A percentile compares a stretch with the other conserved stretches of the same genome.
Conservation (phyloP, 2,797 vertebrate genomes). For the Pangasius mekongensis region DNA sequence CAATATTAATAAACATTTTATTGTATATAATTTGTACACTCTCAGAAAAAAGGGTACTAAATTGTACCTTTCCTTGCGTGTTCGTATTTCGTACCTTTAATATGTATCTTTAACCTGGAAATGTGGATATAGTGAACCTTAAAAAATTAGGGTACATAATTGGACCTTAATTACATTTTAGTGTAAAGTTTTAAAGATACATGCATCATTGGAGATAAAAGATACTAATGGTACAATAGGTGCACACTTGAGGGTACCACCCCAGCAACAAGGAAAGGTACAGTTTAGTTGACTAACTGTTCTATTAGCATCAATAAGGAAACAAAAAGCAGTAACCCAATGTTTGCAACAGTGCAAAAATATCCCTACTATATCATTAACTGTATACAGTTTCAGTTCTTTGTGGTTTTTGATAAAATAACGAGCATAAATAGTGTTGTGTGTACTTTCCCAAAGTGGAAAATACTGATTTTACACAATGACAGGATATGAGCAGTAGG, state of each 20-base stretch:
- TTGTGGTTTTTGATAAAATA: neutral
- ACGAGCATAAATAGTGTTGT: neutral
- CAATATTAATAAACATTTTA: neutral
- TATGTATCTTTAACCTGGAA: neutral
- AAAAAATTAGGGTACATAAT: neutral
- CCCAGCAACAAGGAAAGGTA: neutral
- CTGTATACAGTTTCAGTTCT: neutral
- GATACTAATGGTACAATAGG: neutral
- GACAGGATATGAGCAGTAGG: slow-evolving; percentile 34
- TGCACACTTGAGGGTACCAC: neutral
- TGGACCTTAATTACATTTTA: neutral
- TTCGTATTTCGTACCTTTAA: neutral
- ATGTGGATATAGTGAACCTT: neutral
- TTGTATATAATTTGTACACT: neutral
- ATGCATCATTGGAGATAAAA: neutral
- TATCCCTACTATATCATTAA: neutral
- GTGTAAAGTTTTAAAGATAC: neutral
- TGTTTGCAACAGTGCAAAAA: neutral
- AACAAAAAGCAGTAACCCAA: neutral
- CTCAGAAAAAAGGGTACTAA: neutral
- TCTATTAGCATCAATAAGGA: neutral
- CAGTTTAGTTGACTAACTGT: neutral
- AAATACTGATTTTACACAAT: slow-evolving; percentile 32
- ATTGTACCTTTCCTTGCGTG: neutral
- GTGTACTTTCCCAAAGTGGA: slow-evolving; percentile 16